Conservation (phyloP, 53 echinoderm and acorn worm genomes). For the Antedon mediterranea region DNA sequence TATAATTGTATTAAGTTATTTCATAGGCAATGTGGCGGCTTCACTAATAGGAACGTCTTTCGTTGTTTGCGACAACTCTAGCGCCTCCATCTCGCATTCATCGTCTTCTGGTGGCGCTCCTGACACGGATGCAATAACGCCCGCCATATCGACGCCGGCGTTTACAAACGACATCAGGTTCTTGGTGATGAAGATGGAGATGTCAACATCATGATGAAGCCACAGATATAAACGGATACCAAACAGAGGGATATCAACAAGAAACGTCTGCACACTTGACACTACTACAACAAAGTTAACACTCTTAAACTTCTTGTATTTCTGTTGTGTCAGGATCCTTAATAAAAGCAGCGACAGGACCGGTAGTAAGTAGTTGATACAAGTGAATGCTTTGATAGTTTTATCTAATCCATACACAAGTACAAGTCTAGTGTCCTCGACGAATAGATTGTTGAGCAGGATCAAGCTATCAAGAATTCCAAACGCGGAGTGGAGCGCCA, state of each 20-base stretch:
- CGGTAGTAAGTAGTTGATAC: constrained; percentile 47
- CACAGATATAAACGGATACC: constrained; percentile 43
- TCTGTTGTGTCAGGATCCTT: constrained; percentile 19
- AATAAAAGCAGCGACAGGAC: constrained; percentile 38
- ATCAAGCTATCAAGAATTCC: constrained; percentile 60
- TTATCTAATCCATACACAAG: constrained; percentile 29
- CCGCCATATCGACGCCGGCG: background rate
- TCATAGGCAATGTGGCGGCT: background rate
- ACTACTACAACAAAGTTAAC: constrained; percentile 21
- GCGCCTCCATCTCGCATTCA: background rate
- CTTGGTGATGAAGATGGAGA: constrained; percentile 71
- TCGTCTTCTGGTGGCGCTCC: background rate
- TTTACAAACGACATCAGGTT: constrained; percentile 3
- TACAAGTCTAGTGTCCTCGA: constrained; percentile 3
- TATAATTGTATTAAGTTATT: no score
- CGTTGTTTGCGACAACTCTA: background rate
- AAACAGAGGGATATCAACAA: constrained; percentile 57
- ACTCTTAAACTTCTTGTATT: constrained; percentile 22
- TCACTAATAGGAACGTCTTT: background rate
- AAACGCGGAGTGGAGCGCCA: constrained; percentile 36
- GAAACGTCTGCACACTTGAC: constrained; percentile 31
- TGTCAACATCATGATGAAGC: constrained; percentile 38
- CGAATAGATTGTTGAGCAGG: constrained; percentile 41
- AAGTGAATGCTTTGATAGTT: constrained; percentile 48
- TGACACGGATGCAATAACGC: background rate